Percentiles rank a stretch among this genome's conserved stretches.
Conservation (phyloP, 2,113 vertebrate species). For the Zosterops pallidus region DNA sequence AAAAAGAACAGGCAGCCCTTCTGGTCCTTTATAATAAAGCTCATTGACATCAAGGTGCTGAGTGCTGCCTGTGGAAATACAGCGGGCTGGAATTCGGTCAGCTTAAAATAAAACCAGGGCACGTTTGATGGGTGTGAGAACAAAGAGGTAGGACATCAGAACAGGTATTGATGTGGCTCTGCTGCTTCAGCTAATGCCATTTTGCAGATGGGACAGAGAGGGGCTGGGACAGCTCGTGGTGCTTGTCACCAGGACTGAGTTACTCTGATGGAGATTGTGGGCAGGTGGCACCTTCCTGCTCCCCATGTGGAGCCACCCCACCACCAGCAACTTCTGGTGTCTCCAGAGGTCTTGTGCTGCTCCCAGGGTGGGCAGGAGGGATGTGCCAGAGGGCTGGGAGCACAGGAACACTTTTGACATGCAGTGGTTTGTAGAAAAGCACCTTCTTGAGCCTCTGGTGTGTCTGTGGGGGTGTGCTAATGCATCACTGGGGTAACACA, state of each 20-base stretch:
- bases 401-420: background rate
- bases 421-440: background rate
- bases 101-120: conserved; percentile 10
- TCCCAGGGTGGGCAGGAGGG: background rate
- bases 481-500: rapidly evolving
- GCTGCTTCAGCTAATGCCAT: background rate
- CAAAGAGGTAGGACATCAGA: background rate
- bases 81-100: background rate
- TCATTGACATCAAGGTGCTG: background rate
- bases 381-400: background rate
- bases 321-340: background rate
- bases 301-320: background rate
- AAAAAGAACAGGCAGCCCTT: background rate
- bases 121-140: background rate
- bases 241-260: background rate
- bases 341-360: background rate
- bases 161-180: background rate
- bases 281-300: background rate
- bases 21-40: background rate
- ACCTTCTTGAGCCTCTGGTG: background rate
- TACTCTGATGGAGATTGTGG: background rate
- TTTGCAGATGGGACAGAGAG: background rate
- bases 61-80: background rate
- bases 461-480: background rate
- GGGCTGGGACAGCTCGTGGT: background rate